These are phyloP conservation scores for Sciurus niger DNA, from an alignment of 2,113 vertebrate genomes.

Conservation along the genomic window DNA sequence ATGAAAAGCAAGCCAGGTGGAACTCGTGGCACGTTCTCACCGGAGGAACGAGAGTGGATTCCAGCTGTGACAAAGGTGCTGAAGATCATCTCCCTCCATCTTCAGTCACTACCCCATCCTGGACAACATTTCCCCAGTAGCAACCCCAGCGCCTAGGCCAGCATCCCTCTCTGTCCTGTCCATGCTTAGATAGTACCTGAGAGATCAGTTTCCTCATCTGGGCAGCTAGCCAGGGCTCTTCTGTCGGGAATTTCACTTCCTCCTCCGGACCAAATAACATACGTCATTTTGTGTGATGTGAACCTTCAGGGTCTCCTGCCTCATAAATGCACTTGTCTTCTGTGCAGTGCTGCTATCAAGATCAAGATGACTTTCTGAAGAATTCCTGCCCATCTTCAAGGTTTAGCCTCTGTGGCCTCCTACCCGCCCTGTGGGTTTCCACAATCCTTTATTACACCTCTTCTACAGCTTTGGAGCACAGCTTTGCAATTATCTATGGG, in stretches of 20 bases:
- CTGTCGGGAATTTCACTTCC: not conserved
- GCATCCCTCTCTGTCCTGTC: not conserved
- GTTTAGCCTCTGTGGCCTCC: not conserved
- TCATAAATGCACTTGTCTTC: not conserved
- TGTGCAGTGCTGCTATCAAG: not conserved
- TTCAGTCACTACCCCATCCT: not conserved
- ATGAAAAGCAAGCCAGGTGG: not conserved
- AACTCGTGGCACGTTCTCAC: slow-evolving; percentile 28
- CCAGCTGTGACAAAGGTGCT: not conserved
- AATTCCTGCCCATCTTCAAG: slow-evolving; percentile 36
- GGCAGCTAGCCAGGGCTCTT: not conserved
- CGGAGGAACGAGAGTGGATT: not conserved
- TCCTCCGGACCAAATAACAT: not conserved
- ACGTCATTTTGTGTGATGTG: not conserved
- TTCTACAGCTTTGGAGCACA: not conserved
- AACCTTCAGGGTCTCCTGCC: not conserved
- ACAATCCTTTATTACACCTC: not conserved
- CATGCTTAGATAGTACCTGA: not conserved
- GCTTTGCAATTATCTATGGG: not conserved
- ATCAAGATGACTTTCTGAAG: slow-evolving; percentile 16
- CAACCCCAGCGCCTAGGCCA: not conserved
- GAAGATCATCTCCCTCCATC: too few relatives aligned
- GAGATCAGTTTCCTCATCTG: not conserved
- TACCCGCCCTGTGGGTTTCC: not conserved
- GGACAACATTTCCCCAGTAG: not conserved